Percentiles rank a stretch among this genome's conserved stretches.
phyloP scores from a whole-genome alignment of 1,140 invertebrate species.

The Hirudo medicinalis region DNA sequence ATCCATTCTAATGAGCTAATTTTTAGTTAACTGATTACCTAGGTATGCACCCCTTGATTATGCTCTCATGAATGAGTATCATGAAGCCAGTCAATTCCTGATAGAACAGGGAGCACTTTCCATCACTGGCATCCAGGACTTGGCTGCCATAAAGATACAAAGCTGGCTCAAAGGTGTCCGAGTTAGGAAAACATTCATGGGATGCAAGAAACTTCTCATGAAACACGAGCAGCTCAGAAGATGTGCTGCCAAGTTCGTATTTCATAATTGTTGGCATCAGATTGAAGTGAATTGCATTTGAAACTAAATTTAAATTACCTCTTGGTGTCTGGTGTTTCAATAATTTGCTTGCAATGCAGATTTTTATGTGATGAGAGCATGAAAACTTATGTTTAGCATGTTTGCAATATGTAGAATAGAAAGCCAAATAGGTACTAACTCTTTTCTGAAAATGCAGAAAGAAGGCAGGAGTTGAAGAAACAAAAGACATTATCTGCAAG shows the following conservation, averaged over 20 bases:
- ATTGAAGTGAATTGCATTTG: too few species aligned
- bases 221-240: constrained; percentile 41
- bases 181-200: constrained; percentile 38
- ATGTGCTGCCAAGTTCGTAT: constrained; percentile 27
- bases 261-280: too few species aligned
- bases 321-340: constrained; percentile 25
- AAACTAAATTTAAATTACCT: too few species aligned
- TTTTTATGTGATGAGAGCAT: too few species aligned
- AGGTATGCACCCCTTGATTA: constrained; percentile 41
- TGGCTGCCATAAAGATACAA: constrained; percentile 41
- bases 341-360: too few species aligned
- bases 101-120: constrained; percentile 40
- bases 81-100: constrained; percentile 41
- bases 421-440: too few species aligned
- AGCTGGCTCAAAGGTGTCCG: constrained; percentile 36
- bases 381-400: too few species aligned
- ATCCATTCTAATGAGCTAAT: neutral
- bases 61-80: constrained; percentile 41
- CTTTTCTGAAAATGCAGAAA: too few species aligned
- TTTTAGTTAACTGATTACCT: neutral
- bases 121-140: constrained; percentile 40
- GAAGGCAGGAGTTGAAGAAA: too few species aligned
- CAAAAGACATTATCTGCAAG: too few species aligned
- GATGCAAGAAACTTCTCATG: constrained; percentile 39
- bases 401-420: too few species aligned